These are phyloP conservation scores for Rotaria magnacalcarata DNA, from an alignment of 2,888 invertebrate species.

Conservation along the genomic window DNA sequence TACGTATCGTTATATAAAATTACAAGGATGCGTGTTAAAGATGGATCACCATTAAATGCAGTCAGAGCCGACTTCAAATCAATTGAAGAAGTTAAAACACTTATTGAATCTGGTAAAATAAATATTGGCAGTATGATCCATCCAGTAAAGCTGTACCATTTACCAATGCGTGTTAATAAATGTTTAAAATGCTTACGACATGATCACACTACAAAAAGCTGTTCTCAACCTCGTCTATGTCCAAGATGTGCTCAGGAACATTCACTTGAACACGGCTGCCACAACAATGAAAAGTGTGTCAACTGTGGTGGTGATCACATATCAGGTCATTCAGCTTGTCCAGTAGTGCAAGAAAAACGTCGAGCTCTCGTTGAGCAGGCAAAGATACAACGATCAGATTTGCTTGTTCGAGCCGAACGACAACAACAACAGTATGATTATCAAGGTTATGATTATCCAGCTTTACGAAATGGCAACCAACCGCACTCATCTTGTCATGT, in stretches of 20 bases:
- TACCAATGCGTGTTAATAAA: neutral
- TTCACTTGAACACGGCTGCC: neutral
- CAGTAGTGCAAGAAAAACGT: neutral
- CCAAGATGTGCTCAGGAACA: neutral
- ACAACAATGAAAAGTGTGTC: neutral
- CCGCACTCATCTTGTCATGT: neutral
- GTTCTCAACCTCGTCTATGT: neutral
- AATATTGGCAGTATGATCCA: neutral
- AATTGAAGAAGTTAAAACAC: neutral
- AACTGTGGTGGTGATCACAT: neutral
- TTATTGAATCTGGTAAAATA: neutral
- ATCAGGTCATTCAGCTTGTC: neutral
- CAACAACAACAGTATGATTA: neutral
- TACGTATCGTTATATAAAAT: neutral
- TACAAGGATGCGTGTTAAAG: neutral
- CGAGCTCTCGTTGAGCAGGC: neutral
- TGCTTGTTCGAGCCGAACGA: neutral
- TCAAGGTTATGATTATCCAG: neutral
- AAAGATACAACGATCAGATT: neutral
- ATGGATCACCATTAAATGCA: neutral
- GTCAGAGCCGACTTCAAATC: neutral
- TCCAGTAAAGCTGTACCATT: neutral
- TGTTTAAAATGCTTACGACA: neutral
- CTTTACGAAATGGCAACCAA: neutral
- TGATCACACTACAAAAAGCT: neutral